These are phyloP conservation scores for Pseudanteris insignis DNA, from an alignment of 2,888 invertebrate genomes.

Conservation along the genomic window DNA sequence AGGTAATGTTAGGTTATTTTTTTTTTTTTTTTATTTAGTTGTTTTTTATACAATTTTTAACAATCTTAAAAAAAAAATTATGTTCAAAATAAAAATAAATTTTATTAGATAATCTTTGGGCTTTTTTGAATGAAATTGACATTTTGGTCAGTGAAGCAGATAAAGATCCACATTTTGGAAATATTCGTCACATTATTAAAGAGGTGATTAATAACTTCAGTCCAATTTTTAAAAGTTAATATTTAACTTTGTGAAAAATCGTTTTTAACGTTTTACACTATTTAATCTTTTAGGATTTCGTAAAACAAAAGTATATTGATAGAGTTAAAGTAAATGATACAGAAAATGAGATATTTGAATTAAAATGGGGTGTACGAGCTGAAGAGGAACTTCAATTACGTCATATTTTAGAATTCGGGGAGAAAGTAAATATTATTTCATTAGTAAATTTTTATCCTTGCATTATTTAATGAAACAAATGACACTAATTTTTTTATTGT, in stretches of 20 bases:
- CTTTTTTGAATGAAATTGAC: slow-evolving; percentile 66
- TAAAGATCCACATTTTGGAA: slow-evolving; percentile 52
- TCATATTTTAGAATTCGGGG: slow-evolving; percentile 68
- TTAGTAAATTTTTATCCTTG: slow-evolving; percentile 13
- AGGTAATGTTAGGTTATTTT: too few relatives aligned
- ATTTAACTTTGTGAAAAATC: background rate
- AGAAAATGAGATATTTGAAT: slow-evolving; percentile 65
- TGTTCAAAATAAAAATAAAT: background rate
- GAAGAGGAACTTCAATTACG: slow-evolving; percentile 68
- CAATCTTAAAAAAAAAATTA: too few relatives aligned
- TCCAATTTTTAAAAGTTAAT: background rate
- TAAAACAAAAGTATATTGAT: slow-evolving; percentile 55
- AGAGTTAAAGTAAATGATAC: slow-evolving; percentile 58
- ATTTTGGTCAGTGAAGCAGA: slow-evolving; percentile 65
- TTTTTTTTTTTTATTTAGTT: too few relatives aligned
- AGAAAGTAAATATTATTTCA: slow-evolving; percentile 62
- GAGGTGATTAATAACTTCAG: slow-evolving; percentile 42
- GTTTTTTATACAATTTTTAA: too few relatives aligned
- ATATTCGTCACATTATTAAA: slow-evolving; percentile 50
- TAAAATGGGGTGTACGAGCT: slow-evolving; percentile 70
- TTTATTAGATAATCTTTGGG: slow-evolving; percentile 68
- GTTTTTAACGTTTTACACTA: too few relatives aligned
- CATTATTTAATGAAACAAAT: background rate
- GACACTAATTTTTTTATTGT: background rate
- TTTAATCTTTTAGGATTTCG: slow-evolving; percentile 65